Base-by-base conservation (phyloP, 2,888 invertebrate genomes). In the Caenorhabditis virilis region DNA sequence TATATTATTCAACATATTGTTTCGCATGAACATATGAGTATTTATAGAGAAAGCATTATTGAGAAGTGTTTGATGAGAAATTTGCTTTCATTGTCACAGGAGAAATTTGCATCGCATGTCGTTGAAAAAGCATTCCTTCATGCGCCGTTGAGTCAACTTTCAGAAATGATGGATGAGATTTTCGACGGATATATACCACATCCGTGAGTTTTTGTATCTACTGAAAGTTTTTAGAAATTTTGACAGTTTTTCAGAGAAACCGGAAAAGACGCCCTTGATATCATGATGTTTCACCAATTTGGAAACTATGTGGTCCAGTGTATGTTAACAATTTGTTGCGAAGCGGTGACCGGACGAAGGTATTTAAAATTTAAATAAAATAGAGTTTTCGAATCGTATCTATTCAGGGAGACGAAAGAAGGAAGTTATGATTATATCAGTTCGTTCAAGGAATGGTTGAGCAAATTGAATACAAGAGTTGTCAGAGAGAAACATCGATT, bases 251-350 rank as follows among this genome's bases (percentile, higher is more conserved):
- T n/a, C n/a, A n/a, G n/a, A 33, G 70, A 66, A 15, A 70, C 73
- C 1, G 63, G 62, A 25, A 74, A 72, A 45, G 77, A 77, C 36
- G 74, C 76, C 5, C 68, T 80, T 7, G 76, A 78, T 52, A 70
- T 77, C 22, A 69, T 81, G 73, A 67, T 81, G 41, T 79, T 81
- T 59, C 77, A 81, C 45, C 80, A 81, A 48, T 81, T 68, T 56
- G 81, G 80, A 42, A 81, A 81, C 62, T 81, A 81, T 45, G 81
- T 81, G 25, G 74, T 79, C 18, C 80, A 80, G 55, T 62, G 76
- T 23, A 74, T 79, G 72, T 69, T 79, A 26, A 63, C 38, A 18
- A 65, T 74, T 30, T 55, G 78, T 53, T 38, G 54, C 25, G 49
- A 53, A n/a, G 62, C 62, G 11, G 62, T 53, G n/a, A 26, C 41